Base-by-base conservation (phyloP, 64 coral and sea anemone genomes). In the Actinia equina region DNA sequence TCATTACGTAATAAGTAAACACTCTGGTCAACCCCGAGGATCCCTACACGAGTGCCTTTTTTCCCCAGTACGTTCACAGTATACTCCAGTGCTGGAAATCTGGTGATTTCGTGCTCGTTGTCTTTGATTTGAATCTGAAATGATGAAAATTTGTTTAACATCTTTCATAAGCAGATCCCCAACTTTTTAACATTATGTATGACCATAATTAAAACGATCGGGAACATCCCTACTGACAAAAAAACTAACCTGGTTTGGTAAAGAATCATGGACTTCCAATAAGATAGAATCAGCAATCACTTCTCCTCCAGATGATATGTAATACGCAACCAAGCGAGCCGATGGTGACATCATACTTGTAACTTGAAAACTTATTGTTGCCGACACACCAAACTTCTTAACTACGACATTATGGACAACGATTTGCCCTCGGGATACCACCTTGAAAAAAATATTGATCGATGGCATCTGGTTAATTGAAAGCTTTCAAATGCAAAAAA, bases 1-100 rank as follows among this genome's bases (percentile, higher is more conserved):
- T 98, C 88, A 62, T 95, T 93, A 78, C 96, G 84, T 52, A 98
- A 84, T 11, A 98, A 86, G 64, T 98, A 98, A 9, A 98, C 92
- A 79, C 95, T 98, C 71, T 94, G 84, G 60, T 98, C 95, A 8
- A 98, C 95, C 43, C 77, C 90, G 5, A 98, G 62, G 18, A 98
- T 60, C 6, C 89, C 95, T 10, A 98, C 41, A 59, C 92, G 86
- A 59, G 89, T 94, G 22, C 83, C 87, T 57, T 86, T 83, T 8
- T 43, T 70, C 18, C 89, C 92, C 23, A 76, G 55, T 1, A 98
- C 79, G 15, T 43, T 19, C 5, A 98, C 82, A 22, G 0, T 51
- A 51, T 89, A 83, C 0, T 77, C 52, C 0, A 19, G 12, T 25
- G 84, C 88, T 37, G 69, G 69, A 12, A 30, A 41, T 2, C 27